Evolutionary conservation across 2,888 invertebrate genomes (phyloP).

Genomic region (Plagodis pulveraria): DNA sequence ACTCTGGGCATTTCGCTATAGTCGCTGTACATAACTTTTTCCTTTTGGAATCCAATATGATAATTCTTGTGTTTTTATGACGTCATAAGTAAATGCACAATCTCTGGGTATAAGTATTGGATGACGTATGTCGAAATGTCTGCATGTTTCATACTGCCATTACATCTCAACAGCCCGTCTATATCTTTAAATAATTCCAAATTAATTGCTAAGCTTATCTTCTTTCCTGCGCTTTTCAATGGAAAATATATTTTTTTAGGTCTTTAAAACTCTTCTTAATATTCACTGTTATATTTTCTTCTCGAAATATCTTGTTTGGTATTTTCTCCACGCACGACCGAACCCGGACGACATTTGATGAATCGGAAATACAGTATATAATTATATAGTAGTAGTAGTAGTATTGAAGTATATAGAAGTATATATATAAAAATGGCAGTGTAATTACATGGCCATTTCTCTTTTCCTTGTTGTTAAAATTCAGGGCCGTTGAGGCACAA

Average conservation of each 20-base stretch:
- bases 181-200: background rate
- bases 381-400: no score
- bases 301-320: background rate
- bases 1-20: background rate
- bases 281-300: background rate
- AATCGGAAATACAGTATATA: no score
- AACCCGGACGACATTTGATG: no score
- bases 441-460: no score
- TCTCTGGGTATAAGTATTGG: slow-evolving; percentile 1
- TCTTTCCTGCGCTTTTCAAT: background rate
- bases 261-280: background rate
- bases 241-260: background rate
- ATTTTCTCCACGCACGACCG: background rate
- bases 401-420: no score
- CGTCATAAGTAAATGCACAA: background rate
- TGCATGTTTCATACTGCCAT: background rate
- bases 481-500: no score
- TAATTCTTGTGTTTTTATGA: background rate
- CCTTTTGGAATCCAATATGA: slow-evolving; percentile 4
- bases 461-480: no score
- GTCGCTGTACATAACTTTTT: background rate
- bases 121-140: background rate
- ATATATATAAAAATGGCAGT: no score
- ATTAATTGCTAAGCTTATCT: background rate
- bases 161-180: background rate